Evolutionary conservation across 2,113 vertebrate species (phyloP).

Genomic region (Notechis scutatus): DNA sequence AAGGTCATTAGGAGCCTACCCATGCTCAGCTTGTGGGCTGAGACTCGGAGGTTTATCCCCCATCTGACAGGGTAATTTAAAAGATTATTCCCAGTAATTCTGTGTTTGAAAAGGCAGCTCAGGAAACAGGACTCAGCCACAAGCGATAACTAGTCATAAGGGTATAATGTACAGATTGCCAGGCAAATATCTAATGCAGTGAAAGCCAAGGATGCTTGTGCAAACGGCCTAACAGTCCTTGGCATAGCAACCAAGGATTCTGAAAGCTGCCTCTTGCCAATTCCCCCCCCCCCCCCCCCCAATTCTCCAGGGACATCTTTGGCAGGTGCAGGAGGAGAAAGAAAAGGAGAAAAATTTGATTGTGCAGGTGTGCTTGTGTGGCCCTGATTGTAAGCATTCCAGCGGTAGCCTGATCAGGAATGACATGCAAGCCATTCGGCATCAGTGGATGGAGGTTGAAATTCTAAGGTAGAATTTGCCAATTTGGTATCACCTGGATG

Average conservation of each 20-base stretch:
- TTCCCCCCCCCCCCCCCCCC: background rate
- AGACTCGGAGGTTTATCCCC: background rate
- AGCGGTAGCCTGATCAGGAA: background rate
- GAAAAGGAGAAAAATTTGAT: background rate
- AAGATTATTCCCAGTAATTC: slow-evolving; percentile 27
- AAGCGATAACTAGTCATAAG: background rate
- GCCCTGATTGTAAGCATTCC: background rate
- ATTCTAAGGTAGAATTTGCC: background rate
- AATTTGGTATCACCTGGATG: background rate
- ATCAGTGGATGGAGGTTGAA: background rate
- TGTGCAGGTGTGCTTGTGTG: background rate
- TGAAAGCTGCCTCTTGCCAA: background rate
- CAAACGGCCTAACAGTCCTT: background rate
- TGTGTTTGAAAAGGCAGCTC: background rate
- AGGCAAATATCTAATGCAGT: background rate
- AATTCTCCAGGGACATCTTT: background rate
- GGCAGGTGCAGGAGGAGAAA: background rate
- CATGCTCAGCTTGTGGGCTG: background rate
- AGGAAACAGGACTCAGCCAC: background rate
- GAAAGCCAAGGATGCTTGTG: background rate
- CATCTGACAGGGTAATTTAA: background rate
- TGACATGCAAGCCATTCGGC: background rate
- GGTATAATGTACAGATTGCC: background rate
- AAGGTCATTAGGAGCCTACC: slow-evolving; percentile 6
- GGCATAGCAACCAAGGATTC: background rate